Evolutionary conservation across 2,113 vertebrate genomes (phyloP), one percentile per base, ranked within the genome.

Genomic region (Lophochroa leadbeateri): DNA sequence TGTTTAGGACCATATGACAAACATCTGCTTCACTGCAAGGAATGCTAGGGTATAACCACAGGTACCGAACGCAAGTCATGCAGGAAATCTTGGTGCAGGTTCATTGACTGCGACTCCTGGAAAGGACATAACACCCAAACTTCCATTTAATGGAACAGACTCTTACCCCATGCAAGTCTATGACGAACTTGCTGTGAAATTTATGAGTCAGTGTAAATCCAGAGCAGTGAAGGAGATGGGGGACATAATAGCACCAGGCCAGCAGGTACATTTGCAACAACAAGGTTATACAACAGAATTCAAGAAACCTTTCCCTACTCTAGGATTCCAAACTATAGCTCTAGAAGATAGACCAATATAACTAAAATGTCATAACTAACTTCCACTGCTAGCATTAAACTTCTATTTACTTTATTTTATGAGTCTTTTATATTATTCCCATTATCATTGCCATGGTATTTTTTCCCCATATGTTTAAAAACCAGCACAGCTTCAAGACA

Each of bases 11-110:
- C 61, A 46, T 81, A 89, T 71, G 88, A 95, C 91, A 95, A 92
- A 96, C 92, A 90, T 81, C 76, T 81, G 91, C 81, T 94, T 83
- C 60, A 29, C 57, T 70, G 80, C 83, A 55, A 91, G 72, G 72
- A 86, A 83, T 6, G 25, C 6, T 33, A 8, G 76, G 55, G 39
- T 44, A 55, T 50, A 78, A 81, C 65, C 75, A 55, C 57, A 90
- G 85, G 88, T 87, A 93, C 65, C 0, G 0, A 86, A 16, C 0
- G 3, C n/a, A 82, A 78, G 86, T 64, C 69, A 71, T 3, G 0
- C 3, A 63, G 46, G 69, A 90, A 86, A 78, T 78, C 55, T 47
- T 60, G 68, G 76, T 52, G 53, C 20, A 46, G 87, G 76, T 39
- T 94, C 43, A 33, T 78, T 60, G 67, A 60, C 64, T 0, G 0